These are phyloP conservation scores for Margaritifera margaritifera DNA, from an alignment of 2,888 invertebrate genomes.

Conservation along the genomic window DNA sequence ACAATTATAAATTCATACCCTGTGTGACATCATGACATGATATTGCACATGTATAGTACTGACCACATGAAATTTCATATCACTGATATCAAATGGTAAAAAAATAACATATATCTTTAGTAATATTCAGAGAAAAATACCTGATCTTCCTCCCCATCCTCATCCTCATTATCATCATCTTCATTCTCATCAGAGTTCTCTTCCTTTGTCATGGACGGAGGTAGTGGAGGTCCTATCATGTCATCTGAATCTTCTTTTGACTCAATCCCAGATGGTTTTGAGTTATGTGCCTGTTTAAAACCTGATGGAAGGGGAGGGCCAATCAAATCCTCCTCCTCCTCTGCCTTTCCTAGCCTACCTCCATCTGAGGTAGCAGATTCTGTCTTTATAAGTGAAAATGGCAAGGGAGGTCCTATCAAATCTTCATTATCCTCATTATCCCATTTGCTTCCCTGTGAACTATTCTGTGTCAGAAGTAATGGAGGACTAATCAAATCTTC, in stretches of 20 bases:
- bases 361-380: neutral
- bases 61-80: too few relatives aligned
- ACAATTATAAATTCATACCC: too few relatives aligned
- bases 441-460: conserved; percentile 54
- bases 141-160: conserved; percentile 25
- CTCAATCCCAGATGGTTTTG: neutral
- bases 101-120: too few relatives aligned
- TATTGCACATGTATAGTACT: too few relatives aligned
- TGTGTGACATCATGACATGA: too few relatives aligned
- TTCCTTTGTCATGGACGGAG: conserved; percentile 13
- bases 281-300: too few relatives aligned
- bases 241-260: conserved; percentile 68
- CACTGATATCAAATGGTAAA: too few relatives aligned
- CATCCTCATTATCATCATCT: conserved; percentile 49
- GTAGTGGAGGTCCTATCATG: conserved; percentile 45
- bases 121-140: neutral
- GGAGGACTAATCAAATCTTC: conserved; percentile 57
- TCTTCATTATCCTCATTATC: conserved; percentile 66
- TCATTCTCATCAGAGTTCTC: conserved; percentile 44
- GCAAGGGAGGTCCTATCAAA: conserved; percentile 53
- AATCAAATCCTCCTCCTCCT: conserved; percentile 35
- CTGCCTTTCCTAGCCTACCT: conserved; percentile 29
- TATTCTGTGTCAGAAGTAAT: conserved; percentile 46
- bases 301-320: neutral
- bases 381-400: conserved; percentile 21